Percentiles rank a stretch among this genome's conserved stretches.
Conservation (phyloP, 2,113 vertebrate species). For the Pteruthius melanotis region DNA sequence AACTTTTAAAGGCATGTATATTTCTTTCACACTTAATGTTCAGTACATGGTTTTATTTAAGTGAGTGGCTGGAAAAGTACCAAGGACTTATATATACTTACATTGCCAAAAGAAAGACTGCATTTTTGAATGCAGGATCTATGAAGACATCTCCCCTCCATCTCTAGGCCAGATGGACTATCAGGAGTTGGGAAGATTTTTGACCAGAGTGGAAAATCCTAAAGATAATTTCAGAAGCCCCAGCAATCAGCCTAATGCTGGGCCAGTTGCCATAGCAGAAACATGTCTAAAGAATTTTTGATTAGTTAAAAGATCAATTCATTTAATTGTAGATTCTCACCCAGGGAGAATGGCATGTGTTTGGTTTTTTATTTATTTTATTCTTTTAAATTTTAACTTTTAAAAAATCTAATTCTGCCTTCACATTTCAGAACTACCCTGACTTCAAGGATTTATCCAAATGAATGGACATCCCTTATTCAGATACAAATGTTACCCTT, state of each 20-base stretch:
- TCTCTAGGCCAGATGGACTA: background rate
- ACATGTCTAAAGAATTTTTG: background rate
- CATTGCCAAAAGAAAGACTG: background rate
- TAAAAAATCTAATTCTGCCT: background rate
- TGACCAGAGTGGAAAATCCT: background rate
- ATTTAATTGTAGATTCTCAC: background rate
- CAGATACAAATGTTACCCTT: background rate
- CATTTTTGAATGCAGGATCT: background rate
- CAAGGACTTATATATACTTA: background rate
- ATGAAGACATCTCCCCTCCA: background rate
- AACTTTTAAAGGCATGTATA: background rate
- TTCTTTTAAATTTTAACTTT: too few species aligned
- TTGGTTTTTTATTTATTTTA: background rate
- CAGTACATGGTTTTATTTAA: background rate
- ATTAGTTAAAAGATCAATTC: background rate
- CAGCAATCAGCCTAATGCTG: background rate
- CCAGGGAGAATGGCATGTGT: background rate
- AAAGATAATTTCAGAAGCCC: background rate
- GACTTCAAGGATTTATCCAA: background rate
- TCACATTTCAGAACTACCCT: background rate
- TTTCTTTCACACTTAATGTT: slow-evolving; percentile 11
- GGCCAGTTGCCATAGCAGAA: background rate
- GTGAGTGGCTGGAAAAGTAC: background rate
- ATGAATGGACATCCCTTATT: background rate
- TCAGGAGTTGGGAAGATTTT: background rate